These are phyloP conservation scores for Tangara arthus DNA, from an alignment of 2,797 vertebrate species.

Conservation along the genomic window DNA sequence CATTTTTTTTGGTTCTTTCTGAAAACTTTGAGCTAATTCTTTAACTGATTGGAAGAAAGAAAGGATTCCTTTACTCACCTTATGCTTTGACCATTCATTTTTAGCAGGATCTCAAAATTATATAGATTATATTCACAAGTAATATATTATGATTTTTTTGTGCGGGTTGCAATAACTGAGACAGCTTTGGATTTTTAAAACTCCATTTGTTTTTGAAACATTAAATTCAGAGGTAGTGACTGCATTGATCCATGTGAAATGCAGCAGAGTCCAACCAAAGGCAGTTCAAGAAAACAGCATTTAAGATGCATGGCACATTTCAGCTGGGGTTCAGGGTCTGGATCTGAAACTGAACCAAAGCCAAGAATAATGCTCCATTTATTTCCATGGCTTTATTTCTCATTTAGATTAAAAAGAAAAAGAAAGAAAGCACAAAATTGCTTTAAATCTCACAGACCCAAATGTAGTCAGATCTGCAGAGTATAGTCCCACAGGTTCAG, in stretches of 20 bases:
- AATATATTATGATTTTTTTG: neutral
- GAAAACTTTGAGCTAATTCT: neutral
- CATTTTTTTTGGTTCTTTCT: neutral
- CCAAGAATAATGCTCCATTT: constrained; percentile 18
- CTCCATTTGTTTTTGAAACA: neutral
- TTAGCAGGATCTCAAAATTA: neutral
- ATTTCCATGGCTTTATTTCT: constrained; percentile 25
- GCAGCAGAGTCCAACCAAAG: neutral
- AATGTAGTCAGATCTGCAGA: neutral
- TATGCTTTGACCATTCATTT: neutral
- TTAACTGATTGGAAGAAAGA: neutral
- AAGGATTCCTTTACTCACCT: neutral
- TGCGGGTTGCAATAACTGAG: neutral
- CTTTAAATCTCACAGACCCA: neutral
- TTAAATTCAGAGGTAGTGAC: neutral
- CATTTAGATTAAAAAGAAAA: constrained; percentile 19
- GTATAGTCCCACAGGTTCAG: neutral
- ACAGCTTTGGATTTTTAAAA: neutral
- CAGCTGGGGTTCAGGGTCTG: neutral
- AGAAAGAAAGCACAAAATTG: neutral
- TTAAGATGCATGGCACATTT: constrained; percentile 1
- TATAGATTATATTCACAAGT: neutral
- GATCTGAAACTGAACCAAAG: neutral
- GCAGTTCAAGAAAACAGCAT: neutral
- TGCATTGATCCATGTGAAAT: neutral